Percentiles rank a stretch among this genome's conserved stretches.
These are phyloP conservation scores for Lithophane ornitopus DNA, from an alignment of 2,888 invertebrate genomes.

Conservation along the genomic window DNA sequence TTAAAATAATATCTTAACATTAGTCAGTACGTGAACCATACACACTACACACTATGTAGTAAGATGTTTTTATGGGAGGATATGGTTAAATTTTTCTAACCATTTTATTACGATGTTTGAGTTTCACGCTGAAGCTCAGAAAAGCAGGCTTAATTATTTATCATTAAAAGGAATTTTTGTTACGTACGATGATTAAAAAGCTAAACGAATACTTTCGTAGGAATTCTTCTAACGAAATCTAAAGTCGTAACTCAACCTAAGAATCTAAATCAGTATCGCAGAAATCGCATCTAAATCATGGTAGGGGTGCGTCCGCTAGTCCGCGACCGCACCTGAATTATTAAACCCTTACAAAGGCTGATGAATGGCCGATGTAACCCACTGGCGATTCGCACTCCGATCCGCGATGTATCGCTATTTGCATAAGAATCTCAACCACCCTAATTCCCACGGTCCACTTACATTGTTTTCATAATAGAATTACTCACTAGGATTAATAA, in stretches of 20 bases:
- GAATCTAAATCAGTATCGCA: conserved; percentile 8
- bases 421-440: conserved; percentile 83
- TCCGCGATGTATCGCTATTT: conserved; percentile 85
- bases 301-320: conserved; percentile 68
- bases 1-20: no score
- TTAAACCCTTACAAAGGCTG: conserved; percentile 81
- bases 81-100: background rate
- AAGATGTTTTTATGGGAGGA: background rate
- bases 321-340: conserved; percentile 80
- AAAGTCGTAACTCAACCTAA: conserved; percentile 9
- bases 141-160: background rate
- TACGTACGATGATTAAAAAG: background rate
- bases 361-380: conserved; percentile 76
- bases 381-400: conserved; percentile 79
- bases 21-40: no score
- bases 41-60: background rate
- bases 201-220: background rate
- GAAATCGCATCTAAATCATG: conserved; percentile 54
- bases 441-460: conserved; percentile 81
- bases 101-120: background rate
- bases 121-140: background rate
- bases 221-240: background rate
- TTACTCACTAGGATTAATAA: conserved; percentile 63
- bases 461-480: conserved; percentile 73
- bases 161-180: background rate